Evolutionary conservation across 1,140 invertebrate species (phyloP), one percentile per base, ranked within the genome.

Genomic region (Diabrotica undecimpunctata): DNA sequence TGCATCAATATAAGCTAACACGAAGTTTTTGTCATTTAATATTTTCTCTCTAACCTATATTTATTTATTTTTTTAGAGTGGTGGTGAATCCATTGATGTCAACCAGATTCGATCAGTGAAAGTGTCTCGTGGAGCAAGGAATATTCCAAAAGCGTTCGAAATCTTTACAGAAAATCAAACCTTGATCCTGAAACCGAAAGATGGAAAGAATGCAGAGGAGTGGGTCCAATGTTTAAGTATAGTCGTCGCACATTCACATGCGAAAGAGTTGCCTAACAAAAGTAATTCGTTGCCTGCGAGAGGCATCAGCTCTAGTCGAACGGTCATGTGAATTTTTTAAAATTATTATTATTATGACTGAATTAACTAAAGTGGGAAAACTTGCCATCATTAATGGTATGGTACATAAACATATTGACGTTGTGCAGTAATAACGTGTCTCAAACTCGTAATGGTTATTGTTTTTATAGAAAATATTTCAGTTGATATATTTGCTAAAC

Each of bases 141-240:
- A 94, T 75, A 95, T 97, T 75, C 94, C 95, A 8, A 95, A 94
- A 80, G 94, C 94, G 2, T 97, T 97, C 82, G 95, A 97, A 83
- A 96, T 97, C 67, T 97, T 97, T 80, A 96, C 95, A 0, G 90
- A 91, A 55, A 93, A 96, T 77, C 91, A 94, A 76, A 93, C 91
- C 7, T 87, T 94, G 71, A 92, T 96, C 72, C 84, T 97, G 59
- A 97, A 96, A 82, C 94, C 95, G 6, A 95, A 93, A 80, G 93
- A 94, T 77, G 90, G 91, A n/a, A 94, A 93, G 79, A 93, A 96
- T 78, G 94, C 93, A 9, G 93, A 96, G 79, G 91, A 96, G 78
- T 97, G 95, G 95, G 90, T 94, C 53, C 92, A 94, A 75, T 95
- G 91, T 79, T 82, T 95, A 52, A 93, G 90, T 70, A 93, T 95